These are phyloP conservation scores for Tetramorium bicarinatum DNA, from an alignment of 2,888 invertebrate genomes.

Conservation along the genomic window DNA sequence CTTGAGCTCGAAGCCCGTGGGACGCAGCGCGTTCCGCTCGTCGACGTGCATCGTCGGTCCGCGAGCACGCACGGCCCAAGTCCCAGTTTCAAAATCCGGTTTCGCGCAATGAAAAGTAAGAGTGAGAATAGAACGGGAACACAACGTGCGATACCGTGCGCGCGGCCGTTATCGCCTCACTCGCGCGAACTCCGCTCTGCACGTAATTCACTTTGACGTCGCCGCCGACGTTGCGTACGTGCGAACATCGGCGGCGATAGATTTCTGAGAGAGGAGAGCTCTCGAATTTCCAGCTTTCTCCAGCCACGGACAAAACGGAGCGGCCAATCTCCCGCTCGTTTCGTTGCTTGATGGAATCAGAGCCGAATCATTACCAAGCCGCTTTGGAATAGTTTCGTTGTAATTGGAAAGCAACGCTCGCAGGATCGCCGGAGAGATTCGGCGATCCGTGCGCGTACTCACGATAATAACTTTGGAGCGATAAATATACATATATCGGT, in stretches of 20 bases:
- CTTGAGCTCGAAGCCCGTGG: conserved; percentile 16
- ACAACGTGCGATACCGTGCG: conserved; percentile 34
- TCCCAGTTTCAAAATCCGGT: conserved; percentile 76
- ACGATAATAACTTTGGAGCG: neutral
- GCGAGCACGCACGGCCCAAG: conserved; percentile 27
- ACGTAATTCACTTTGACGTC: conserved; percentile 68
- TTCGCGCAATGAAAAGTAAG: conserved; percentile 78
- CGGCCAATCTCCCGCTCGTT: conserved; percentile 52
- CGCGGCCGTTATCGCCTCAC: neutral
- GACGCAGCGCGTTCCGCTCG: neutral
- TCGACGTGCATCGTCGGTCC: neutral
- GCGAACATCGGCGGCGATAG: conserved; percentile 62
- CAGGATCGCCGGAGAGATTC: neutral
- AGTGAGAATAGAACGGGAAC: conserved; percentile 70
- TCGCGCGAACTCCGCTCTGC: conserved; percentile 31
- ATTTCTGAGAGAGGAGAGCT: conserved; percentile 59
- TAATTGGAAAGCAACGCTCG: conserved; percentile 41
- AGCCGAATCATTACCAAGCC: conserved; percentile 27
- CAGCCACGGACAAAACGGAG: conserved; percentile 58
- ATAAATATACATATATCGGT: neutral
- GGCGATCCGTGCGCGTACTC: neutral
- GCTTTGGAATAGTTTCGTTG: conserved; percentile 12
- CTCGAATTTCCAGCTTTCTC: conserved; percentile 76
- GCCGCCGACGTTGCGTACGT: conserved; percentile 37
- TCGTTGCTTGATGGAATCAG: conserved; percentile 47